phyloP scores from a whole-genome alignment of 2,113 vertebrate genomes.

The Proteles cristata region DNA sequence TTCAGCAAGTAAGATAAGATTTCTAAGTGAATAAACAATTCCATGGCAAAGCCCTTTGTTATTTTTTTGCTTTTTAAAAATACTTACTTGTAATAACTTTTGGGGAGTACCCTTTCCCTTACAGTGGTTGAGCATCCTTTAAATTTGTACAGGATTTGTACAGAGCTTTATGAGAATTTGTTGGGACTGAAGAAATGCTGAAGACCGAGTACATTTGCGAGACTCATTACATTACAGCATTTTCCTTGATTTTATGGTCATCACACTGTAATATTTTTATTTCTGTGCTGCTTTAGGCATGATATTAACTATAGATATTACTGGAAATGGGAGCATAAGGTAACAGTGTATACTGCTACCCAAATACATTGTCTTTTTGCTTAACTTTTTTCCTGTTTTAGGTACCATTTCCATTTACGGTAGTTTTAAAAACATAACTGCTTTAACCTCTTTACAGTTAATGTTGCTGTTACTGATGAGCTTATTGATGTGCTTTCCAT shows the following conservation, averaged over 20 bases:
- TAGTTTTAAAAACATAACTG: background rate
- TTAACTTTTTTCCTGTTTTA: background rate
- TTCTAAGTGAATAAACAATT: background rate
- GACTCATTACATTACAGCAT: background rate
- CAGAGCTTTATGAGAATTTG: background rate
- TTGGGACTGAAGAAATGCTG: background rate
- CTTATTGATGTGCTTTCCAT: background rate
- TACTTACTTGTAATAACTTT: background rate
- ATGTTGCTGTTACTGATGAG: background rate
- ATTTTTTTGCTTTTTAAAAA: background rate
- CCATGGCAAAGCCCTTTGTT: background rate
- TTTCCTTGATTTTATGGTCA: background rate
- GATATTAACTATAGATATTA: background rate
- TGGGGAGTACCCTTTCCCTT: background rate
- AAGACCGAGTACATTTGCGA: background rate
- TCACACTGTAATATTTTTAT: background rate
- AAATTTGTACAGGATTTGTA: background rate
- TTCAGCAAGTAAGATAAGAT: constrained; percentile 94
- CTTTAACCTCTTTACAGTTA: background rate
- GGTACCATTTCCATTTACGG: background rate
- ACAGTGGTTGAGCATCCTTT: background rate
- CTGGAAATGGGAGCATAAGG: background rate
- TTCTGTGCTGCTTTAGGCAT: background rate
- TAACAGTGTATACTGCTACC: background rate
- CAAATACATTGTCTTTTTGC: background rate